Conservation (phyloP, 2,797 vertebrate species). For the Lacerta viridis region DNA sequence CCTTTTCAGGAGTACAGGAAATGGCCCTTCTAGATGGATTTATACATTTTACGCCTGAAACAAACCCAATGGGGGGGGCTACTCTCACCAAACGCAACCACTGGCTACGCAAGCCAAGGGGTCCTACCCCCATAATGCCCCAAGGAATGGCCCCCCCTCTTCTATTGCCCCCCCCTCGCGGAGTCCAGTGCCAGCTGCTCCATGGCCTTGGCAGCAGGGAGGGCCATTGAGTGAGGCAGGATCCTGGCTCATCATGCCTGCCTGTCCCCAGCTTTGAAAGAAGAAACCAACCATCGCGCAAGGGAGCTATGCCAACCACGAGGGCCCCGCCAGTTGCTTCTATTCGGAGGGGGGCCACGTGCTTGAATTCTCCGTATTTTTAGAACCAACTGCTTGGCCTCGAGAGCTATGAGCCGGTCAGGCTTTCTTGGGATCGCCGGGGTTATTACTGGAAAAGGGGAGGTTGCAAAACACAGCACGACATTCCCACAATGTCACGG, state of each 20-base stretch:
- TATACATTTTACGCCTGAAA: neutral
- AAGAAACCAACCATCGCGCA: neutral
- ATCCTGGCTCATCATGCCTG: neutral
- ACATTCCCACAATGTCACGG: neutral
- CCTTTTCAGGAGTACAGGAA: too few relatives aligned
- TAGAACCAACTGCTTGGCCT: neutral
- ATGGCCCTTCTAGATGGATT: too few relatives aligned
- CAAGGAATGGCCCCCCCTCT: neutral
- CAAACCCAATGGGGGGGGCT: neutral
- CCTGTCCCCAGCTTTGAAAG: slow-evolving; percentile 13
- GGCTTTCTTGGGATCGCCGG: neutral
- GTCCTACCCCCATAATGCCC: neutral
- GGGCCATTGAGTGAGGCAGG: neutral
- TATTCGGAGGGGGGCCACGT: slow-evolving; percentile 23
- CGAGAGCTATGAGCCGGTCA: neutral
- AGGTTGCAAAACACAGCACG: neutral
- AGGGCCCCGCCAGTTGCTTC: neutral
- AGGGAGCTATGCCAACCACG: neutral
- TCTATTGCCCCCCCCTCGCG: neutral
- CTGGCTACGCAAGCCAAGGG: too few relatives aligned
- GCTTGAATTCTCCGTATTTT: slow-evolving; percentile 42
- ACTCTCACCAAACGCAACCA: neutral
- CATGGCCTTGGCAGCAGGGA: neutral
- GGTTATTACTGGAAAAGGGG: neutral
- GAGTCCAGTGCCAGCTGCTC: neutral